Evolutionary conservation across 2,113 vertebrate species (phyloP), one percentile per base, ranked within the genome.

Genomic region (Merops nubicus): DNA sequence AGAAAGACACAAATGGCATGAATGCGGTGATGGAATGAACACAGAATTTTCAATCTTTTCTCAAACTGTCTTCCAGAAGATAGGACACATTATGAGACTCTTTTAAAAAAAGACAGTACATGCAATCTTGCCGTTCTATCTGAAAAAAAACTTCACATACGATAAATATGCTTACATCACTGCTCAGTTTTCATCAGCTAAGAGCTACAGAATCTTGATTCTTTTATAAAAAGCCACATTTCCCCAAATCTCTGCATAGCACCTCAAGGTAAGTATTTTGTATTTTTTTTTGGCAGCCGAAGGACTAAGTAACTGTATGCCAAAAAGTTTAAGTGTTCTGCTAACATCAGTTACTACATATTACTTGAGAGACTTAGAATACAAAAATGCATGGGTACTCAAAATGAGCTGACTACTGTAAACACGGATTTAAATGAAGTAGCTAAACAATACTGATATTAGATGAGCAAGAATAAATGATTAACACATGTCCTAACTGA

Each of bases 1-100:
- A 96, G 82, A 93, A 87, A 95, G 83, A 95, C 12, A 96, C 79
- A 97, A 85, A 94, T 76, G 89, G 92, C 72, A 91, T 77, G 83
- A 97, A 79, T 93, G 85, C 92, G 9, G 69, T 86, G 68, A 94
- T 65, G 89, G 63, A 36, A 95, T 0, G 1, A 95, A 96, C 73
- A 89, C 25, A 81, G 34, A 73, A 43, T 74, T 92, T 88, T 64
- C 51, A 96, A 50, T 74, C 19, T 91, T 72, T 79, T 88, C 68
- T 88, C 62, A 90, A 56, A 79, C 22, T 89, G 67, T 74, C 59
- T 88, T 81, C n/a, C 69, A 74, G 38, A 91, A 67, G 48, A 85
- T 11, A 60, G 11, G 7, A 74, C 15, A 81, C 31, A 90, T 51
- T 6, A 42, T 67, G 53, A 83, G 47, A 47, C 12, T 78, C 8